Evolutionary conservation across 2,797 vertebrate species (phyloP), one percentile per base, ranked within the genome.

Genomic region (Tapirus indicus): DNA sequence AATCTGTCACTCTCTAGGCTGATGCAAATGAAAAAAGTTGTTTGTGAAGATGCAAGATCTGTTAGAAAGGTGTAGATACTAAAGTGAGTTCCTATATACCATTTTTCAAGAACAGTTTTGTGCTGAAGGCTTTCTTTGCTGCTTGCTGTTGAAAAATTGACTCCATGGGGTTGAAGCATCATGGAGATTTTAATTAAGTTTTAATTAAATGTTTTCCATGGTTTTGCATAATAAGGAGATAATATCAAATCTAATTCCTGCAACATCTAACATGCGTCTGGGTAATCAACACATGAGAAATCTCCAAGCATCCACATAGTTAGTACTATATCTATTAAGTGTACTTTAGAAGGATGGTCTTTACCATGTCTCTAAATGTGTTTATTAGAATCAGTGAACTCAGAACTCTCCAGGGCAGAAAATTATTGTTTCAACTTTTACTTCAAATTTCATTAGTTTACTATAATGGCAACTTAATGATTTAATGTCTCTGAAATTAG

Each of bases 161-260:
- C 94, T 96, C 87, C 32, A 52, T 77, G 94, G 96, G 83, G 62
- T 74, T 97, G 77, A 95, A 96, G 88, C 88, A 95, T 97, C 94
- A 95, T 97, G 94, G 94, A 98, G 90, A 82, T 87, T 98, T 98
- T 97, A 98, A 98, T 97, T 97, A 97, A 97, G 95, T 16, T 91
- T 97, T 98, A 98, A 98, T 98, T 98, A 98, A 97, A 97, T 98
- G 96, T 97, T 98, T 98, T 98, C 84, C 56, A 72, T 69, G 96
- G 87, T 97, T 98, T 98, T 96, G 44, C 62, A 96, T 85, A 97
- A 97, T 88, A 96, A 95, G 83, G 44, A 86, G 95, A 60, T 95
- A 97, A 85, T 92, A 98, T 96, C 97, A 91, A 88, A 96, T 97
- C 88, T 96, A 94, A 92, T 95, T 96, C 79, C 89, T 96, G 60